Evolutionary conservation across 2,888 invertebrate genomes (phyloP), one percentile per base, ranked within the genome.

Genomic region (Diarsia rubi): DNA sequence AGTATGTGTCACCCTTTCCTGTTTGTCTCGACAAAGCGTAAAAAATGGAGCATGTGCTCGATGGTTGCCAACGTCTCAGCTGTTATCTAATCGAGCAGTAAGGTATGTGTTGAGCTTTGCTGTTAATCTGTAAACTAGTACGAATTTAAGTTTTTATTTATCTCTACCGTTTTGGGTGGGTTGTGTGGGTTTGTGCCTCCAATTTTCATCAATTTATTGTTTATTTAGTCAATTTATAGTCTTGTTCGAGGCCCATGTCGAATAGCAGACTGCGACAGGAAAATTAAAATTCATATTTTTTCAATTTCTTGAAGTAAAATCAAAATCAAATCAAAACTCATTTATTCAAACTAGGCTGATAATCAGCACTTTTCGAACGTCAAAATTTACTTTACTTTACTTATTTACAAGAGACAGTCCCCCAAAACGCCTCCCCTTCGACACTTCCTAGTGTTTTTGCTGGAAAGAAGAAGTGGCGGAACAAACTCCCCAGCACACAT

Each of bases 1-100:
- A 54, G 24, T 14, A 24, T 75, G 67, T 65, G 71, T 80, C 70
- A 64, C 6, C 24, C 8, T 64, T 70, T 80, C 80, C 76, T 80
- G 79, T 80, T 76, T 79, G 80, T 54, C 47, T 52, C 67, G 52
- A 54, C 52, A 31, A 31, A 9, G 24, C 12, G 49, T 37, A 59
- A 71, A 79, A 80, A 76, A 79, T 52, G 14, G 49, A 57, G 44
- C 63, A 42, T 42, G 2, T 59, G 31, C 12, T 21, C 69, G 65
- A 60, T 49, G 24, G 57, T 31, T 68, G 75, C 67, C 79, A 67
- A 64, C n/a, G 21, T 1, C 1, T 37, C n/a, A n/a, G 21, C 12
- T 21, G 42, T 78, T 77, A 78, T 72, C 77, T 77, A 78, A 77
- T 78, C 65, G 9, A 14, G 45, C 44, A 27, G 16, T 64, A n/a